Conservation (phyloP, 1,140 invertebrate genomes). For the Zaprionus lachaisei region DNA sequence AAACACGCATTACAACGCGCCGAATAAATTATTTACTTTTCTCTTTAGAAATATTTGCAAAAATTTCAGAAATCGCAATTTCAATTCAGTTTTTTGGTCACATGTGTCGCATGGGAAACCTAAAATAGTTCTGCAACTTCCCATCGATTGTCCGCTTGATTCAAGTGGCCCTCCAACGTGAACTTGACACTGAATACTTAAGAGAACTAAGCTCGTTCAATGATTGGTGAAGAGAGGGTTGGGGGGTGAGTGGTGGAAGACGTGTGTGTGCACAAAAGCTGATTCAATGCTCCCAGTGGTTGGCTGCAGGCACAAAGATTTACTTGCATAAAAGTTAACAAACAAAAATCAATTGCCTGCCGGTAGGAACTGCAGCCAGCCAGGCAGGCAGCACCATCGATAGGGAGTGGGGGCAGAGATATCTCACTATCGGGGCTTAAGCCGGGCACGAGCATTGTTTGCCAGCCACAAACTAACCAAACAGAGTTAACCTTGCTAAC, state of each 20-base stretch:
- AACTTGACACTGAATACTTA: conserved; percentile 65
- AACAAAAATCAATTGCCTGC: conserved; percentile 70
- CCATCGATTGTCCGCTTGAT: conserved; percentile 27
- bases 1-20: neutral
- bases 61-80: neutral
- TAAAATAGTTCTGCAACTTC: conserved; percentile 15
- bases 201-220: conserved; percentile 37
- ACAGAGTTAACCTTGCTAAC: conserved; percentile 31
- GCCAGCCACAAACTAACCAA: conserved; percentile 40
- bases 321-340: conserved; percentile 71
- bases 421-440: neutral
- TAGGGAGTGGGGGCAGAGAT: neutral
- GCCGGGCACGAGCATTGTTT: conserved; percentile 27
- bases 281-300: conserved; percentile 2
- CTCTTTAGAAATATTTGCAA: neutral
- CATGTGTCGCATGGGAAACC: neutral
- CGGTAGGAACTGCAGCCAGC: conserved; percentile 28
- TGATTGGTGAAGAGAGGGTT: neutral
- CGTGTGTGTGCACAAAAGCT: conserved; percentile 27
- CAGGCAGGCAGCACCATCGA: neutral
- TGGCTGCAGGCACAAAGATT: conserved; percentile 42
- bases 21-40: conserved; percentile 5
- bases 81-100: neutral
- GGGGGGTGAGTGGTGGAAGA: neutral
- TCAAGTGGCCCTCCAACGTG: conserved; percentile 61